Percentiles rank a stretch among this genome's conserved stretches.
phyloP scores from a whole-genome alignment of 2,797 vertebrate genomes.

The Rhinophrynus dorsalis region DNA sequence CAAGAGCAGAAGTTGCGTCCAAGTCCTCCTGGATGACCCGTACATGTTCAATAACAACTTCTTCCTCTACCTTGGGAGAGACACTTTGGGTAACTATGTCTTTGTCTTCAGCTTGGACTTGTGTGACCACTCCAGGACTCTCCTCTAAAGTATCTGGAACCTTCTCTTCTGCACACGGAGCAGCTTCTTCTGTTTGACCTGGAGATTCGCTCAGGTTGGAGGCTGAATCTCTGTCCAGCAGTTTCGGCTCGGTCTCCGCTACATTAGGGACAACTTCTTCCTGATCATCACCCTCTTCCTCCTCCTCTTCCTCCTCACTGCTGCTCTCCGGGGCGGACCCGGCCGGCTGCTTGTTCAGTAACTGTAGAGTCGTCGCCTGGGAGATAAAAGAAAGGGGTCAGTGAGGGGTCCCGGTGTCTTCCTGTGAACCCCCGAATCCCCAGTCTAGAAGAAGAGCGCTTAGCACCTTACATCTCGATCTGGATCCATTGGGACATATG shows the following conservation, averaged over 20 bases:
- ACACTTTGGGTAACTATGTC: too few relatives aligned
- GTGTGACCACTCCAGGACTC: neutral
- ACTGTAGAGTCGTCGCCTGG: conserved; percentile 70
- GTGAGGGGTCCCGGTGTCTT: too few relatives aligned
- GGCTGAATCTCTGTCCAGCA: neutral
- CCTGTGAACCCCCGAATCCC: too few relatives aligned
- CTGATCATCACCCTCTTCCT: neutral
- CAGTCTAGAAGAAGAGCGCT: too few relatives aligned
- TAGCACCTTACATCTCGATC: too few relatives aligned
- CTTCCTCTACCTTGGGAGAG: neutral
- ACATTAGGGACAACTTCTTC: neutral
- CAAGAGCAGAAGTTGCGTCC: conserved; percentile 7
- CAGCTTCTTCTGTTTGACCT: neutral
- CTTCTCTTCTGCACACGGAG: neutral
- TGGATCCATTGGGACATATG: too few relatives aligned
- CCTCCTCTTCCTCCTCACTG: conserved; percentile 45
- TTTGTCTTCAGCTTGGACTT: neutral
- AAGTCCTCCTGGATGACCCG: conserved; percentile 22
- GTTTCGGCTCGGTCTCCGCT: neutral
- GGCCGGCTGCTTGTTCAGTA: conserved; percentile 59
- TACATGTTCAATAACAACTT: neutral
- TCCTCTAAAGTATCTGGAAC: neutral
- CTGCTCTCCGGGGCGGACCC: conserved; percentile 44
- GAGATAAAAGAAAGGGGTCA: neutral
- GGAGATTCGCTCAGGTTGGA: too few relatives aligned